Evolutionary conservation across 2,797 vertebrate genomes (phyloP), one percentile per base, ranked within the genome.

Genomic region (Myotis findleyi): DNA sequence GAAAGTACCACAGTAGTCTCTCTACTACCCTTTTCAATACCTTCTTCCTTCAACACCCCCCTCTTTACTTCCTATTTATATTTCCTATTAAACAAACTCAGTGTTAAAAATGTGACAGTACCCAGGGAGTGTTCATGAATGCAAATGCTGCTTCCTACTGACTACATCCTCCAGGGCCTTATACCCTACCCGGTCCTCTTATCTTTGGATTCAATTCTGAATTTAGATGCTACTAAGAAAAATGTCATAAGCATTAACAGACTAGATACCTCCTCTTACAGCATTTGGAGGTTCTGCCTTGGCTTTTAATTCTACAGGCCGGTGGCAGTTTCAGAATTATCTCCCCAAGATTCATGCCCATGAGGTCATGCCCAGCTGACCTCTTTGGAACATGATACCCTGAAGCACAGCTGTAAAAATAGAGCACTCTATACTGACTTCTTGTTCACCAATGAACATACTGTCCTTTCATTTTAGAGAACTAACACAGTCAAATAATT

Each of bases 341-440:
- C 76, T 93, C 93, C 73, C 83, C 66, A 75, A 91, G 10, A 59
- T 41, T 97, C 92, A 6, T 0, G 57, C 68, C 94, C 89, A 66
- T 62, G 81, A 94, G 87, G 77, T 94, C 93, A 93, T 90, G 94
- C 57, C 93, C 92, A 95, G 71, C 77, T 11, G 88, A 88, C 76
- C 87, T 94, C 95, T 91, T 91, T 55, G 23, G 49, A 97, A 96
- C 51, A 12, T 47, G 8, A 13, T 44, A 92, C 68, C 91, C 33
- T 59, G 27, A 89, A 89, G 88, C 53, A n/a, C 84, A 96, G 90
- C 86, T 76, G 36, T 87, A 95, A 95, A 97, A 97, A 96, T 55
- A 97, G 68, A 85, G 51, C 87, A 71, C 93, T 88, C 72, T 80
- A 94, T 90, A 47, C 91, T 0, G 2, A 11, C 66, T 69, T 92